Evolutionary conservation across 2,888 invertebrate species (phyloP), one percentile per base, ranked within the genome.

Genomic region (Dasypolia templi): DNA sequence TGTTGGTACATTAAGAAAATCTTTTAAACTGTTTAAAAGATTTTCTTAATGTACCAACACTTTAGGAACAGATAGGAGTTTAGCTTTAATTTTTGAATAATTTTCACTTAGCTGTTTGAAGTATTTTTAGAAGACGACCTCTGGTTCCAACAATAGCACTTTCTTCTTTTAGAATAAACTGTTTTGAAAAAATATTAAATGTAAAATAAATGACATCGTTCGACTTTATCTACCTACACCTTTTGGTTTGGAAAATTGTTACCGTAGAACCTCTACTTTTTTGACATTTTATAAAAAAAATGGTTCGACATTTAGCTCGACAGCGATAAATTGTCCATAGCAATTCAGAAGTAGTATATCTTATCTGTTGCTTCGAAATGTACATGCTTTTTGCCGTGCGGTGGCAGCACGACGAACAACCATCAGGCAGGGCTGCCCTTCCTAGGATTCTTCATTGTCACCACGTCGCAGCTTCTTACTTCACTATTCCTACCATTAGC

Each of bases 281-380:
- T 62, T 29, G 19, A 58, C 1, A 35, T 12, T 22, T 72, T 11
- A n/a, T 51, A 14, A 56, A 75, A n/a, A 75, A 55, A 22, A 63
- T 44, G 9, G 82, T 82, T 83, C 81, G 84, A 86, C 32, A 83
- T 86, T 84, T 73, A 68, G 71, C 81, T 83, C 86, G 70, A 53
- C 84, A 80, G 82, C 22, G 26, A n/a, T 39, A 65, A 70, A 74
- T 76, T 59, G 71, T 81, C 68, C 59, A 58, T 62, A 77, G 68
- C 64, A 77, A 81, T 86, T 92, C 80, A 95, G 87, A 96, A 95
- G 86, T 96, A 96, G 81, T 95, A 94, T 82, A 96, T 89, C 85
- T 94, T 92, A 88, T 96, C 96, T 73, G 91, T 92, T 70, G 92
- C 88, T 89, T 95, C 94, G 79, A 96, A 96, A 85, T 96, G 96